Base-by-base conservation (phyloP, 92 coral and sea anemone species). In the Isaurus tuberculatus region DNA sequence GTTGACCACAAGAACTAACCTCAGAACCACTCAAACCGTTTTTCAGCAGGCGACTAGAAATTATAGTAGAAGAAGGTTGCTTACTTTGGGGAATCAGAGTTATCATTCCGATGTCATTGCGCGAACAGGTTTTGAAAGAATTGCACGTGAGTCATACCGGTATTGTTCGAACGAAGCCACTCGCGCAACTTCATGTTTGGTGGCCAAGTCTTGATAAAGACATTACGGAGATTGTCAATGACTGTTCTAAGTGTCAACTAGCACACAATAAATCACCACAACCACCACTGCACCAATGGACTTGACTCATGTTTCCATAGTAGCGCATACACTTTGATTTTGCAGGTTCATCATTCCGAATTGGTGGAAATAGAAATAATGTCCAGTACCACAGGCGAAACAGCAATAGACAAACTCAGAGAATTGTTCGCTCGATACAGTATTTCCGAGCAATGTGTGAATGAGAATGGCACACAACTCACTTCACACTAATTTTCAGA, bases 151-250 rank as follows among this genome's bases (percentile, higher is more conserved):
- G 85, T 70, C 85, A 91, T 63, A 87, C 87, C 8, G 94, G 91
- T 11, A 74, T 91, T 72, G 94, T 87, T 31, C 82, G 84, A 23
- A 91, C 87, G 87, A 91, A 87, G 79, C 79, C 94, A 30, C 75
- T 91, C 27, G 83, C 81, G 48, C 32, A 91, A 63, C 30, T 83
- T 49, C 88, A 90, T 83, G 87, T 83, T 43, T 87, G n/a, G n/a
- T n/a, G n/a, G n/a, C n/a, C n/a, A n/a, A n/a, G n/a, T n/a, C n/a
- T n/a, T n/a, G n/a, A n/a, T n/a, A n/a, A n/a, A 86, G 91, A 40
- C 46, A 40, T 40, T 40, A 11, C 46, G 0, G 14, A 48, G 17
- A 48, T 48, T 48, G 57, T 48, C n/a, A 48, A 17, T 48, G 57
- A 48, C 3, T 63, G 48, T 34, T 23, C 61, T 19, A n/a, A 15